Conservation (phyloP, 2,113 vertebrate species). For the Balaeniceps rex region DNA sequence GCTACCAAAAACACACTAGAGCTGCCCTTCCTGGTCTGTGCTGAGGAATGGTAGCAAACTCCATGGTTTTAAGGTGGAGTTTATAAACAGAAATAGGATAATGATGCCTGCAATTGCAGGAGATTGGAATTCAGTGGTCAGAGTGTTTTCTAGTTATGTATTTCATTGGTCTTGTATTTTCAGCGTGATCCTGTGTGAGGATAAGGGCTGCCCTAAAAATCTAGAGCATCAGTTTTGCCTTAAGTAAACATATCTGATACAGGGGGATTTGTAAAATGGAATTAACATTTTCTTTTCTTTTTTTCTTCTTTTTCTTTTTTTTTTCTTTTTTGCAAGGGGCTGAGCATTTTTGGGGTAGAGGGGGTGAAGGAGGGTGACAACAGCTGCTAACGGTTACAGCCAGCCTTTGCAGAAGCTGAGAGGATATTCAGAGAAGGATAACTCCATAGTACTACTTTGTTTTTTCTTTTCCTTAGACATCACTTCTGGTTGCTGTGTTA, state of each 20-base stretch:
- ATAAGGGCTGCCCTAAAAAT: background rate
- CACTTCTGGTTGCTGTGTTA: background rate
- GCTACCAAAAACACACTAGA: background rate
- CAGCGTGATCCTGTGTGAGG: background rate
- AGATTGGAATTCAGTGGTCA: background rate
- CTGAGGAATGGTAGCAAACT: background rate
- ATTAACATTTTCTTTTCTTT: background rate
- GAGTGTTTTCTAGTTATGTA: background rate
- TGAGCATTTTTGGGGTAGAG: background rate
- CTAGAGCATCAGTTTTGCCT: background rate
- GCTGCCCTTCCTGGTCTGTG: background rate
- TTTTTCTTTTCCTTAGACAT: background rate
- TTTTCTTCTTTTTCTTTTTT: background rate
- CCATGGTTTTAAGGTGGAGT: slow-evolving; percentile 33
- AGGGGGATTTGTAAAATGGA: background rate
- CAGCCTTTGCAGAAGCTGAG: background rate
- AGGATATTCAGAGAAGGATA: background rate
- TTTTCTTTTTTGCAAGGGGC: background rate
- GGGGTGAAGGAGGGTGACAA: background rate
- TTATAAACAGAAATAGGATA: slow-evolving; percentile 5
- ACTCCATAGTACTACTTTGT: background rate
- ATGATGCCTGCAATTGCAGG: background rate
- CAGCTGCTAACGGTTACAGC: background rate
- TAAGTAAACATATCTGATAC: background rate
- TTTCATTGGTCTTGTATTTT: background rate